Conservation (phyloP, 1,140 invertebrate genomes). For the Meloidogyne floridensis region DNA sequence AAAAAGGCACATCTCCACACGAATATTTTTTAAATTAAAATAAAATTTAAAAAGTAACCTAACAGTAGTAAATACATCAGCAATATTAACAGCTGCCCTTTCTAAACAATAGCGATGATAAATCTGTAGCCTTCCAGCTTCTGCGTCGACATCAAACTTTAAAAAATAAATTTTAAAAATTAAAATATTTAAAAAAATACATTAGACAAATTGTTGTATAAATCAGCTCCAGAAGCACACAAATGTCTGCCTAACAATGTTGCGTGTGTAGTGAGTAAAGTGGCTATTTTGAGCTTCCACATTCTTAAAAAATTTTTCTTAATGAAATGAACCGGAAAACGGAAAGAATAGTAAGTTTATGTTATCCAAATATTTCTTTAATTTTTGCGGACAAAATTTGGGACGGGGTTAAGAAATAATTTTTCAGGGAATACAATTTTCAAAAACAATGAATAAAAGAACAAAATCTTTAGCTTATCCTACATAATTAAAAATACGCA, state of each 20-base stretch:
- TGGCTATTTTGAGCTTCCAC: conserved; percentile 86
- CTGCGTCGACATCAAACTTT: conserved; percentile 92
- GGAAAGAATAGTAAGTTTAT: no score
- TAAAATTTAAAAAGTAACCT: conserved; percentile 34
- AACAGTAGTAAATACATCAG: conserved; percentile 95
- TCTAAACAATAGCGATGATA: conserved; percentile 99
- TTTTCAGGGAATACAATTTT: no score
- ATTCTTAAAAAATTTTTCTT: conserved; percentile 69
- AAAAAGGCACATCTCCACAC: no score
- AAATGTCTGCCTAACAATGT: conserved; percentile 93
- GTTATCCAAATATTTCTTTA: no score
- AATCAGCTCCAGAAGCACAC: conserved; percentile 95
- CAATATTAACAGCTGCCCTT: conserved; percentile 85
- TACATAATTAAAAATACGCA: no score
- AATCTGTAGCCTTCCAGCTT: conserved; percentile 96
- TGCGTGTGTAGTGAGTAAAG: conserved; percentile 98
- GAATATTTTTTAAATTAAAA: background rate
- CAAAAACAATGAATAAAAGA: no score
- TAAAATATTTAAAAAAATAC: conserved; percentile 69
- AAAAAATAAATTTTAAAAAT: background rate
- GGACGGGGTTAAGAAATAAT: no score
- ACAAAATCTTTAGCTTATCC: no score
- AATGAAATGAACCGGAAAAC: no score
- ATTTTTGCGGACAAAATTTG: no score
- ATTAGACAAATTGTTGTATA: conserved; percentile 96